Base-by-base conservation (phyloP, 2,113 vertebrate genomes). In the Willisornis vidua region DNA sequence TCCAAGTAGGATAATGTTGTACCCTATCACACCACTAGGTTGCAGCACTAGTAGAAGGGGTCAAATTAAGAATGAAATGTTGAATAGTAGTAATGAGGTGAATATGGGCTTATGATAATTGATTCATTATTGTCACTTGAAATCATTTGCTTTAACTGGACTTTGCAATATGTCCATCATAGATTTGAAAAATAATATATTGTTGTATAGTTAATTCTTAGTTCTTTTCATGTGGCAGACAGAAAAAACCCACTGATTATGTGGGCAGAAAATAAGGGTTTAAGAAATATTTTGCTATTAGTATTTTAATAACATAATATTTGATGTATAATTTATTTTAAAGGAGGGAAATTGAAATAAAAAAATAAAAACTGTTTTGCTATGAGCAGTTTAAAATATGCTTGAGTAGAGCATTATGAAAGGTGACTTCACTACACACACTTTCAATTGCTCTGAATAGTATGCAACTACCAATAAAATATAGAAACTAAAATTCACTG, bases 21-120 rank as follows among this genome's bases (percentile, higher is more conserved):
- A 71, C 89, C 73, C 78, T 45, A 15, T 57, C 39, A 11, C 51
- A 87, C 98, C 98, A 93, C 97, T 97, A 98, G 97, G 97, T 85
- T 94, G 97, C 97, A 98, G 96, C 92, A 97, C 37, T 74, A 52
- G 37, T 43, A 57, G 28, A 58, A 17, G 37, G 62, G 87, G 92
- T 72, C 78, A 75, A 68, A 12, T 45, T 79, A 86, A 63, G 17
- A 19, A 20, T 71, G 29, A 22, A 35, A 54, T 58, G 48, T 87
- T 97, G 93, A 94, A 89, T 66, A 80, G 73, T 86, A 95, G 26
- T n/a, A 89, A 54, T 70, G 35, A 33, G 28, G 14, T 45, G 70
- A 81, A 43, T 41, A 41, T 62, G 48, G 14, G 25, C n/a, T 78
- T 73, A 37, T 28, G 13, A 14, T 24, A 91, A 51, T 91, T 66